These are phyloP conservation scores for Choloepus didactylus DNA, from an alignment of 2,797 vertebrate species.

Conservation along the genomic window DNA sequence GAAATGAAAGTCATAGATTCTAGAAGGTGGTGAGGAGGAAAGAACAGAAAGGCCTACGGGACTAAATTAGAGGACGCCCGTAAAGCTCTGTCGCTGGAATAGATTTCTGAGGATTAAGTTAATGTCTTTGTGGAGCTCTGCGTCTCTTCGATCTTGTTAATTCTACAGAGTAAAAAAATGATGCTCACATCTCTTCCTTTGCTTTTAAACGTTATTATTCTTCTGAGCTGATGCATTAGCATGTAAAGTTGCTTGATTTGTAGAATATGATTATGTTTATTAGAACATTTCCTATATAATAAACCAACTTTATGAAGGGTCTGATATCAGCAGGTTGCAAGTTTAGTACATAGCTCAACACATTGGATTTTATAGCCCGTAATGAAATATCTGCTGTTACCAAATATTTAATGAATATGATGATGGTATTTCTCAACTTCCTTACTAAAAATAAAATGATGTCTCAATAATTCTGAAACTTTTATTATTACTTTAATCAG, in stretches of 20 bases:
- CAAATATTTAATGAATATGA: slow-evolving; percentile 76
- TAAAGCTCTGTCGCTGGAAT: not conserved
- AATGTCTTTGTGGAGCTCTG: not conserved
- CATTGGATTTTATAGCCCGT: slow-evolving; percentile 63
- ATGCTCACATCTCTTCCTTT: not conserved
- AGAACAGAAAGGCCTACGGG: slow-evolving; percentile 50
- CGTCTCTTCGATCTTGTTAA: not conserved
- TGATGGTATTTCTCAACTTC: slow-evolving; percentile 68
- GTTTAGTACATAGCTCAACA: slow-evolving; percentile 64
- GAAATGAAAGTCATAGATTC: slow-evolving; percentile 74
- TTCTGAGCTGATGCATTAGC: not conserved
- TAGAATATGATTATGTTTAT: slow-evolving; percentile 75
- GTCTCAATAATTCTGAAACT: slow-evolving; percentile 78
- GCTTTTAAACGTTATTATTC: slow-evolving; percentile 12
- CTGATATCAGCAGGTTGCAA: slow-evolving; percentile 71
- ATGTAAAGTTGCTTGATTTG: slow-evolving; percentile 53
- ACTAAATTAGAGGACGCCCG: not conserved
- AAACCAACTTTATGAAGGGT: slow-evolving; percentile 65
- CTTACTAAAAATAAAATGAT: slow-evolving; percentile 68
- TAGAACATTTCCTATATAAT: slow-evolving; percentile 69
- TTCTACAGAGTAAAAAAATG: not conserved
- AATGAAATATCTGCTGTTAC: slow-evolving; percentile 71
- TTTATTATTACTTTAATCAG: slow-evolving; percentile 81
- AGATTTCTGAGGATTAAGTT: slow-evolving; percentile 46
- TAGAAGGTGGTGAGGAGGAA: slow-evolving; percentile 64